A percentile compares a stretch with the other conserved stretches of the same genome.
Conservation (phyloP, 2,113 vertebrate genomes). For the Mesocricetus auratus region DNA sequence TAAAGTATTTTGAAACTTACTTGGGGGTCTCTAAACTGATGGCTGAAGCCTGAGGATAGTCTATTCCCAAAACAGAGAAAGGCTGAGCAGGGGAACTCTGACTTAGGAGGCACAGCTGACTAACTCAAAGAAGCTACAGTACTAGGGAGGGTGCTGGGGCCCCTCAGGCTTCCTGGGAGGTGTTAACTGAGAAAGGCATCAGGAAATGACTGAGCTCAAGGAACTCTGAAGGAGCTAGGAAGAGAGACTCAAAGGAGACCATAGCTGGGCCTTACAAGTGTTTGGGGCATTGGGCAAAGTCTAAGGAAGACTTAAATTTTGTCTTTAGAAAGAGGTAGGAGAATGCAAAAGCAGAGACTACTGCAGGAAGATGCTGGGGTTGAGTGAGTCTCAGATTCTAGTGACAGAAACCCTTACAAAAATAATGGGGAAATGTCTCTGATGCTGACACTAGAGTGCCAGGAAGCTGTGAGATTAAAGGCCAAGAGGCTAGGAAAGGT, state of each 20-base stretch:
- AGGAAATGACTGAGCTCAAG: neutral
- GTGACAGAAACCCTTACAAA: slow-evolving; percentile 24
- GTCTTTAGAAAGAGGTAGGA: neutral
- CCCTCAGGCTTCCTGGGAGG: slow-evolving; percentile 30
- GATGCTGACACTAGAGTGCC: neutral
- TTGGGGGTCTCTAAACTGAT: slow-evolving; percentile 40
- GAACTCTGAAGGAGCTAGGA: neutral
- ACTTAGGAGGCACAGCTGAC: slow-evolving; percentile 25
- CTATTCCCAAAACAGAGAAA: slow-evolving; percentile 19
- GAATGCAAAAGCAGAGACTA: neutral
- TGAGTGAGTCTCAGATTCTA: neutral
- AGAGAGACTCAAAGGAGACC: slow-evolving; percentile 10
- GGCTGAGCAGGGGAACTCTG: neutral
- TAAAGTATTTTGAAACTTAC: slow-evolving; percentile 53
- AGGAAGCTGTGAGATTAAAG: neutral
- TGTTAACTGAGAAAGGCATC: slow-evolving; percentile 23
- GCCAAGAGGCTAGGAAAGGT: neutral
- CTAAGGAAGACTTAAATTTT: slow-evolving; percentile 24
- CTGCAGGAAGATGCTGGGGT: neutral
- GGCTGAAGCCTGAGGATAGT: slow-evolving; percentile 35
- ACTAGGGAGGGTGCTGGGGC: slow-evolving; percentile 1
- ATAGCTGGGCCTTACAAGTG: neutral
- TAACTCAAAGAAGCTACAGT: slow-evolving; percentile 19
- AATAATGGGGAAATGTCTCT: neutral
- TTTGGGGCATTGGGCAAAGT: neutral